Percentiles rank a stretch among this genome's conserved stretches.
These are phyloP conservation scores for Telmatochromis sp. DNA, from an alignment of 2,113 vertebrate species.

Conservation along the genomic window DNA sequence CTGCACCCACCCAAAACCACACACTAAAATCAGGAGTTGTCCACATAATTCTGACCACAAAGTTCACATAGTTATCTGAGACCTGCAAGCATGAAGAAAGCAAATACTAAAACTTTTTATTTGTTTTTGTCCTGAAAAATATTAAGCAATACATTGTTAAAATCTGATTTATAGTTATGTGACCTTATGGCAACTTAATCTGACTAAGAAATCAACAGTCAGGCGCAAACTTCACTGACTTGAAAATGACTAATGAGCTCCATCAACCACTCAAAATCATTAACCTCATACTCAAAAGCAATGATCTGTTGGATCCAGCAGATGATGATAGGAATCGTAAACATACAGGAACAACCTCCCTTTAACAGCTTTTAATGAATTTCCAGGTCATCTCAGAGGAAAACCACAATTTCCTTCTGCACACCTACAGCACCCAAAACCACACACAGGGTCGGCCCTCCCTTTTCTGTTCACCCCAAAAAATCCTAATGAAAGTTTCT, in stretches of 20 bases:
- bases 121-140: not conserved
- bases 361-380: not conserved
- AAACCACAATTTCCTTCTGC: not conserved
- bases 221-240: not conserved
- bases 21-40: not conserved
- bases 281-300: not conserved
- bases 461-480: not conserved
- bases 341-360: not conserved
- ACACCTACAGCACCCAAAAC: not conserved
- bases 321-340: not conserved
- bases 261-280: not conserved
- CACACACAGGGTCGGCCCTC: not conserved
- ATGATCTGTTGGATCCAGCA: rapidly evolving
- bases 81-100: not conserved
- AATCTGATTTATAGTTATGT: not conserved
- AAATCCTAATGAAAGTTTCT: not conserved
- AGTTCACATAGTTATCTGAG: not conserved
- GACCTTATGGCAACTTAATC: not conserved
- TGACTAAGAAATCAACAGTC: not conserved
- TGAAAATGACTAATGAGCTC: not conserved
- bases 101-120: not conserved
- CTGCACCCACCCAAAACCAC: not conserved
- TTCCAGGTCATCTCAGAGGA: not conserved
- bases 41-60: not conserved
- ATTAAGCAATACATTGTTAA: not conserved